phyloP scores from a whole-genome alignment of 2,888 invertebrate genomes.

The Yponomeuta malinellus region DNA sequence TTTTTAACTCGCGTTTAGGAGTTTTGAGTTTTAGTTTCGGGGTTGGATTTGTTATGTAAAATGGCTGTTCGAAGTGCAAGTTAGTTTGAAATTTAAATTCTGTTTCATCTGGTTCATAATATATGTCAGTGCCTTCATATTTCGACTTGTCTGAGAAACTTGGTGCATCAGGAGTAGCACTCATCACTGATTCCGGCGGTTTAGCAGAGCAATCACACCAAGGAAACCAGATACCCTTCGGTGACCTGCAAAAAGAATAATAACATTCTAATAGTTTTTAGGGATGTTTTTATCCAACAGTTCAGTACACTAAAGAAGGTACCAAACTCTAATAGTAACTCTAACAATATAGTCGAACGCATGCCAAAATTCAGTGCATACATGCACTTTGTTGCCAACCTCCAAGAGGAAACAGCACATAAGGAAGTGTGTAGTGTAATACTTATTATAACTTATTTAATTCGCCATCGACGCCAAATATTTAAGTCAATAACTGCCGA shows the following conservation, averaged over 20 bases:
- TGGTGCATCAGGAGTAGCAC: background rate
- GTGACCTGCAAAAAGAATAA: background rate
- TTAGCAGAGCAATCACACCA: background rate
- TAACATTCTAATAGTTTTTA: no score
- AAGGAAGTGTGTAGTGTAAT: no score
- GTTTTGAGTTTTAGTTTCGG: background rate
- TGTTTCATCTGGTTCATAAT: slow-evolving; percentile 8
- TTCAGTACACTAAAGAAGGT: no score
- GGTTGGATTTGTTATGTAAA: background rate
- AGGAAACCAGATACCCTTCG: background rate
- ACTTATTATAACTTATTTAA: no score
- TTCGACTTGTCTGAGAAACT: background rate
- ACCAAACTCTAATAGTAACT: no score
- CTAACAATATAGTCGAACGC: no score
- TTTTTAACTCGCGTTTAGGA: background rate
- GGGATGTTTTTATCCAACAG: no score
- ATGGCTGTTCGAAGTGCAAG: background rate
- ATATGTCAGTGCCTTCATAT: background rate
- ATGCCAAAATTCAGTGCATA: no score
- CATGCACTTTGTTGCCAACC: no score
- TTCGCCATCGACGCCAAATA: no score
- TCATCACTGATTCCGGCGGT: background rate
- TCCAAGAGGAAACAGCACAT: no score
- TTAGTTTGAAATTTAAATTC: background rate
- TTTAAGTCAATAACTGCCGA: no score